phyloP scores from a whole-genome alignment of 1,140 invertebrate genomes.

The Papilio dardanus region DNA sequence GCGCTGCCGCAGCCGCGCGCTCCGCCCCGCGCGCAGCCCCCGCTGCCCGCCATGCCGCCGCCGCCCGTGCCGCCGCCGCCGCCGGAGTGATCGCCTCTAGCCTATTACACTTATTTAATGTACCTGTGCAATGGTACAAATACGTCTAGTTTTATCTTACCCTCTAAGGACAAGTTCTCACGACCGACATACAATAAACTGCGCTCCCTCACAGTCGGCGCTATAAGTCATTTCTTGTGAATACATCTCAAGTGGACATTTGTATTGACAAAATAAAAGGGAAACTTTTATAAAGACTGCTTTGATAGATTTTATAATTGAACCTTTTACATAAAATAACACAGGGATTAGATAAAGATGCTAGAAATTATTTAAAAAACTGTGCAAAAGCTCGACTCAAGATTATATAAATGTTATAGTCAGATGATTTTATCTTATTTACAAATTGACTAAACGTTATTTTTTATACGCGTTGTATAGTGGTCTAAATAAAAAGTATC shows the following conservation, averaged over 20 bases:
- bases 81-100: conserved; percentile 53
- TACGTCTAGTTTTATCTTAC: background rate
- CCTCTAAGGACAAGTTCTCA: background rate
- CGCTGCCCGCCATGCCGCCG: conserved; percentile 62
- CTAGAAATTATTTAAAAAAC: background rate
- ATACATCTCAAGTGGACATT: background rate
- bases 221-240: no score
- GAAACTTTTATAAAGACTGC: background rate
- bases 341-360: background rate
- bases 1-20: conserved; percentile 36
- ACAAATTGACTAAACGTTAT: background rate
- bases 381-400: background rate
- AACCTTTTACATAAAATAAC: background rate
- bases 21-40: conserved; percentile 45
- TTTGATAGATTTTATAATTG: background rate
- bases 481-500: background rate
- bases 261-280: background rate
- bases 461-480: background rate
- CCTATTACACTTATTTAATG: background rate
- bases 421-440: background rate
- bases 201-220: no score
- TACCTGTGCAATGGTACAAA: conserved; percentile 12
- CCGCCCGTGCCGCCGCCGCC: conserved; percentile 71
- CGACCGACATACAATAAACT: no score
- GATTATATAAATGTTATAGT: background rate